Conservation (phyloP, 2,888 invertebrate genomes). For the Habrosyne pyritoides region DNA sequence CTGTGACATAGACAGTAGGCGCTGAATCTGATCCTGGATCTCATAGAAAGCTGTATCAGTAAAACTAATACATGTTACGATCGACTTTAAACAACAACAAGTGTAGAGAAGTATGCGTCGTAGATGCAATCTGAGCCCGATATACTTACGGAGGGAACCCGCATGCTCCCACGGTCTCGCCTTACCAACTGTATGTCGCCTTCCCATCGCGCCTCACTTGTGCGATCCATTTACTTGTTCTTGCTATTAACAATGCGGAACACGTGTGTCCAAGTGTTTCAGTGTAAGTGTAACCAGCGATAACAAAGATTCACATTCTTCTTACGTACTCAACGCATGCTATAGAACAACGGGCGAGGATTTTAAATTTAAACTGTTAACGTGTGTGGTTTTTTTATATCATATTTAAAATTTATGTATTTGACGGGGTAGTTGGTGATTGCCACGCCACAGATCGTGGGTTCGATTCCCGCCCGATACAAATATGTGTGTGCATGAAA, state of each 20-base stretch:
- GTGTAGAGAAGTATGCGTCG: neutral
- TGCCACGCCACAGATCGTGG: no score
- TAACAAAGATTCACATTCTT: slow-evolving; percentile 27
- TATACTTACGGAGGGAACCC: slow-evolving; percentile 33
- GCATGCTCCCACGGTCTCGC: slow-evolving; percentile 75
- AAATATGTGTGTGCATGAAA: no score
- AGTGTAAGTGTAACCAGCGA: slow-evolving; percentile 22
- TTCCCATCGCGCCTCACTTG: slow-evolving; percentile 49
- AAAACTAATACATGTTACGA: neutral
- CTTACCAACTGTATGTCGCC: slow-evolving; percentile 46
- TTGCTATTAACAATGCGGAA: slow-evolving; percentile 61
- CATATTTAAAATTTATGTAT: no score
- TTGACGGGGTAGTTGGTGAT: no score
- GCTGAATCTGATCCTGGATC: no score
- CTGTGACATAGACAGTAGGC: no score
- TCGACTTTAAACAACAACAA: neutral
- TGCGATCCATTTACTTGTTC: slow-evolving; percentile 42
- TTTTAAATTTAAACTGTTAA: neutral
- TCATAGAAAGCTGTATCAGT: no score
- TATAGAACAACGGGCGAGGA: neutral
- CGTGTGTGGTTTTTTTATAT: neutral
- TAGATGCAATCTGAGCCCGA: neutral
- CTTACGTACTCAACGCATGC: slow-evolving; percentile 1
- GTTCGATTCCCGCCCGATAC: no score
- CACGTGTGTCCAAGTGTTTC: slow-evolving; percentile 62